Evolutionary conservation across 2,888 invertebrate species (phyloP).

Genomic region (Tipula helvola): DNA sequence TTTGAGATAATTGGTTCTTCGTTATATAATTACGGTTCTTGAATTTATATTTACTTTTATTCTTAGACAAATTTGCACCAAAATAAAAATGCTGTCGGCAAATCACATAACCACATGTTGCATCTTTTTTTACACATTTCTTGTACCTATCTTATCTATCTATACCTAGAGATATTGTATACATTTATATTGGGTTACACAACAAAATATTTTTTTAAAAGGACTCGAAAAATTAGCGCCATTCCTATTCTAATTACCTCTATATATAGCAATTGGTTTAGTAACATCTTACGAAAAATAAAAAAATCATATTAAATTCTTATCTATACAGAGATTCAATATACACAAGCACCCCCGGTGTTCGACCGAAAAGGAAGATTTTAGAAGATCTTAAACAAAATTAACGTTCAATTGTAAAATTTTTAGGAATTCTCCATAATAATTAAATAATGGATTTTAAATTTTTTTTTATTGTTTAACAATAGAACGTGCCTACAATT

Average conservation of each 20-base stretch:
- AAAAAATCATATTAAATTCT: neutral
- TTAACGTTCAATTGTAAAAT: neutral
- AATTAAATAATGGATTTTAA: neutral
- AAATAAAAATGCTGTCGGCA: neutral
- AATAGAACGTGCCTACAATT: slow-evolving; percentile 4
- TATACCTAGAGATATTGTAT: neutral
- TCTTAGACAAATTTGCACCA: neutral
- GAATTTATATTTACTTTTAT: neutral
- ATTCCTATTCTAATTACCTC: neutral
- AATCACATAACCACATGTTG: neutral
- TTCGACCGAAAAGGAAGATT: neutral
- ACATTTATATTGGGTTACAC: neutral
- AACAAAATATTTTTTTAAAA: neutral
- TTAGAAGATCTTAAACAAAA: neutral
- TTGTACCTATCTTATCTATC: neutral
- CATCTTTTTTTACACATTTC: too few relatives aligned
- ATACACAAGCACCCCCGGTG: neutral
- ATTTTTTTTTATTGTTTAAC: neutral
- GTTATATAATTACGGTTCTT: too few relatives aligned
- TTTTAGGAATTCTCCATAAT: neutral
- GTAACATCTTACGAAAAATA: neutral
- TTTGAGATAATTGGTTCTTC: too few relatives aligned
- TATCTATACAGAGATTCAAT: neutral
- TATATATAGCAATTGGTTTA: neutral
- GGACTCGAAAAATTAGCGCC: neutral